Conservation (phyloP, 64 coral and sea anemone genomes). For the Cladopsammia gracilis region DNA sequence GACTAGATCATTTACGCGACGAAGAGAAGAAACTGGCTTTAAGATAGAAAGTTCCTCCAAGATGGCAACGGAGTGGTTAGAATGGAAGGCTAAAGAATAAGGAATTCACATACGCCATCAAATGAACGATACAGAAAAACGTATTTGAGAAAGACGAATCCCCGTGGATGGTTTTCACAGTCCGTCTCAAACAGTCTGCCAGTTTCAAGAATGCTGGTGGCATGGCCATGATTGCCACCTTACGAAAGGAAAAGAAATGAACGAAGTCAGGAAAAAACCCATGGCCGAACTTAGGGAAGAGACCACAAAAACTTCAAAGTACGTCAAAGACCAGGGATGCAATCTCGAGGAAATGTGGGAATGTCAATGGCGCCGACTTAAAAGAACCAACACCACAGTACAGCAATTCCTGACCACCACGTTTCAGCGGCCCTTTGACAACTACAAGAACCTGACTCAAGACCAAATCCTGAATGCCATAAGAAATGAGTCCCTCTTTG, state of each 20-base stretch:
- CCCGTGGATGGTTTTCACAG: constrained; percentile 28
- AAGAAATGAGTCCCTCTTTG: neutral
- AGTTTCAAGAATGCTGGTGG: no score
- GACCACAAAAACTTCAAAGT: constrained; percentile 39
- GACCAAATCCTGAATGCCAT: neutral
- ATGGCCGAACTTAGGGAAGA: constrained; percentile 46
- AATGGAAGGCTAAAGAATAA: constrained; percentile 4
- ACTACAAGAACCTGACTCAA: neutral
- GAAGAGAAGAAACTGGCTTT: neutral
- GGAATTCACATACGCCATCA: constrained; percentile 43
- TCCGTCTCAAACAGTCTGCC: no score
- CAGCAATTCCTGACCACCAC: constrained; percentile 9
- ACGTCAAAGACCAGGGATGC: constrained; percentile 13
- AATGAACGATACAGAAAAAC: constrained; percentile 30
- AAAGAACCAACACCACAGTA: no score
- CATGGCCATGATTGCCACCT: no score
- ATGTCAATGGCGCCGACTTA: no score
- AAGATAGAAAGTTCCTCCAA: constrained; percentile 6
- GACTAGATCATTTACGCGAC: neutral
- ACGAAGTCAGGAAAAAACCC: neutral
- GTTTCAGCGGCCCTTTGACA: constrained; percentile 9
- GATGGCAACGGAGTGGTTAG: constrained; percentile 19
- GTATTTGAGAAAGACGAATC: neutral
- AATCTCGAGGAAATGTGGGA: constrained; percentile 18
- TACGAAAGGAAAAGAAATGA: no score